phyloP scores from a whole-genome alignment of 2,113 vertebrate genomes.

The Vidua macroura region DNA sequence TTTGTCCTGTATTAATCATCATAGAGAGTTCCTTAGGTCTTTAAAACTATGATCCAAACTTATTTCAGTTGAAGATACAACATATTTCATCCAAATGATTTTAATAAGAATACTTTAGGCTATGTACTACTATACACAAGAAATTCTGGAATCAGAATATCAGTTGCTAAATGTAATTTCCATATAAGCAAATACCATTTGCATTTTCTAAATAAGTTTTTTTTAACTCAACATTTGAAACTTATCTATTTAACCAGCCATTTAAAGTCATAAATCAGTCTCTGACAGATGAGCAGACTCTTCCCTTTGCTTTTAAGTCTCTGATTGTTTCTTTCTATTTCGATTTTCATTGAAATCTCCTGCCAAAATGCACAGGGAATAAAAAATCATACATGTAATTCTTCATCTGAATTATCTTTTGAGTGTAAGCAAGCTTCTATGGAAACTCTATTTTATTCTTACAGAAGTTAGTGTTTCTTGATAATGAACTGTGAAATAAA shows the following conservation, averaged over 20 bases:
- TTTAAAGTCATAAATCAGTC: neutral
- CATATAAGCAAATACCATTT: neutral
- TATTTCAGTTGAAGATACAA: neutral
- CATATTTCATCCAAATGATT: neutral
- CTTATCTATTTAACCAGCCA: neutral
- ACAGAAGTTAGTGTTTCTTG: neutral
- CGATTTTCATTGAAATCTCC: neutral
- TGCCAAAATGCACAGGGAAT: neutral
- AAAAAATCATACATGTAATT: neutral
- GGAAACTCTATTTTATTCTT: neutral
- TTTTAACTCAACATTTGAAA: neutral
- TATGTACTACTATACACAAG: neutral
- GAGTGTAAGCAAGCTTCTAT: neutral
- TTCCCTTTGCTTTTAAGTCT: neutral
- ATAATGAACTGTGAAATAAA: conserved; percentile 37
- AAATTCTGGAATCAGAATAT: neutral
- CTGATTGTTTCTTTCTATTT: neutral
- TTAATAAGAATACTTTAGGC: neutral
- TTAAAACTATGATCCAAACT: neutral
- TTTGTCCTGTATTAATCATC: neutral
- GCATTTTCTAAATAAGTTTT: neutral
- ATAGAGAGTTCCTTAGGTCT: neutral
- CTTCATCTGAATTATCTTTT: neutral
- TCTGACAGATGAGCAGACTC: neutral
- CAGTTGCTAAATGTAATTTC: neutral